Conservation (phyloP, 2,888 invertebrate species). For the Lasioglossum marginatum region DNA sequence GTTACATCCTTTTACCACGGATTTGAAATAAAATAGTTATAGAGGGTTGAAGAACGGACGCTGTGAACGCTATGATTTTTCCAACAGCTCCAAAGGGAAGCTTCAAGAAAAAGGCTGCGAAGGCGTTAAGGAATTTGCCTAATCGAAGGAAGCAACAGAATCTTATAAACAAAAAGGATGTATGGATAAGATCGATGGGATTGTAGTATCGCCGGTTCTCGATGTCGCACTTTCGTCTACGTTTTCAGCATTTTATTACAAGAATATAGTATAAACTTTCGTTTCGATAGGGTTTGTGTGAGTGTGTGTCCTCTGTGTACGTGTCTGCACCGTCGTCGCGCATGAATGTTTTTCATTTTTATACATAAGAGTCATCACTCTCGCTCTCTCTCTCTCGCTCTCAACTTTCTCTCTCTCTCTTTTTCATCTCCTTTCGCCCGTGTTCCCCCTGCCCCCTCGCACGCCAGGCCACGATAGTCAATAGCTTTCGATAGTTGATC, state of each 20-base stretch:
- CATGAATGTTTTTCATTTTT: slow-evolving; percentile 65
- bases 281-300: slow-evolving; percentile 67
- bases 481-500: slow-evolving; percentile 79
- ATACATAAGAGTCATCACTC: slow-evolving; percentile 77
- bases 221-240: slow-evolving; percentile 50
- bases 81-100: not conserved
- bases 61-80: not conserved
- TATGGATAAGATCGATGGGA: slow-evolving; percentile 28
- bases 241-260: slow-evolving; percentile 83
- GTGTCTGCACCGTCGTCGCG: slow-evolving; percentile 59
- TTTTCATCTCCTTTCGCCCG: slow-evolving; percentile 43
- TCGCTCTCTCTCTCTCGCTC: not conserved
- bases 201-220: not conserved
- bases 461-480: slow-evolving; percentile 82
- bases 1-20: not conserved
- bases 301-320: slow-evolving; percentile 34
- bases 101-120: not conserved
- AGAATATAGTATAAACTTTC: slow-evolving; percentile 84
- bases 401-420: not conserved
- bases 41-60: not conserved
- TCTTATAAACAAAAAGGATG: not conserved
- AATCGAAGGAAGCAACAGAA: not conserved
- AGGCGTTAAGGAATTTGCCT: not conserved
- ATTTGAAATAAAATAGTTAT: not conserved
- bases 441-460: slow-evolving; percentile 56